phyloP scores from a whole-genome alignment of 1,140 invertebrate genomes.

The Trichonephila clavata region DNA sequence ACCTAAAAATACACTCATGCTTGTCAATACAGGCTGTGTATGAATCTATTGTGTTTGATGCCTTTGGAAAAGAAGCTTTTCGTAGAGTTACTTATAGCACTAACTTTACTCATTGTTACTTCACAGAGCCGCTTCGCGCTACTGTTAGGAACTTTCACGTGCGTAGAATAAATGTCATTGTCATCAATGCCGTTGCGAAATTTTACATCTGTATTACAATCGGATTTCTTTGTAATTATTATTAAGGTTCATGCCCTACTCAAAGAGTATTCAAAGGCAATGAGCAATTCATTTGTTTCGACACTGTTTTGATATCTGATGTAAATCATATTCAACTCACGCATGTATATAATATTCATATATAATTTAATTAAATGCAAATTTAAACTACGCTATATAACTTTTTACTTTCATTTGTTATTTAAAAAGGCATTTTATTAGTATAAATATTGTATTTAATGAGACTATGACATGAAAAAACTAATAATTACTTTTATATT shows the following conservation, averaged over 20 bases:
- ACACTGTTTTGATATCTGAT: background rate
- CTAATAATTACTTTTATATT: no score
- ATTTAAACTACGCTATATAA: no score
- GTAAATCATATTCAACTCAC: background rate
- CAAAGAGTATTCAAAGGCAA: background rate
- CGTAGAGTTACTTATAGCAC: background rate
- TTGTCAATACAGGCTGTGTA: constrained; percentile 1
- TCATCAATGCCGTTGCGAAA: background rate
- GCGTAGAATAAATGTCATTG: constrained; percentile 1
- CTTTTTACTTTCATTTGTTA: no score
- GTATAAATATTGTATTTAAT: no score
- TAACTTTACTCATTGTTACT: constrained; percentile 14
- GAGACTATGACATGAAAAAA: no score
- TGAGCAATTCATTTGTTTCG: background rate
- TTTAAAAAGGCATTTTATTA: no score
- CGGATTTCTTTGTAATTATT: background rate
- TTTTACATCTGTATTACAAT: background rate
- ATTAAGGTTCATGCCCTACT: background rate
- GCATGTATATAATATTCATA: no score
- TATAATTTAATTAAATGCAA: no score
- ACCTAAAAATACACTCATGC: constrained; percentile 55
- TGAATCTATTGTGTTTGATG: constrained; percentile 39
- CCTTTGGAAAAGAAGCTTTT: constrained; percentile 2
- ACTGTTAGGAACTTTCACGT: background rate
- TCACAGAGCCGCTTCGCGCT: background rate